Conservation (phyloP, 2,797 vertebrate genomes). For the Microctenopoma stevenorrisi region DNA sequence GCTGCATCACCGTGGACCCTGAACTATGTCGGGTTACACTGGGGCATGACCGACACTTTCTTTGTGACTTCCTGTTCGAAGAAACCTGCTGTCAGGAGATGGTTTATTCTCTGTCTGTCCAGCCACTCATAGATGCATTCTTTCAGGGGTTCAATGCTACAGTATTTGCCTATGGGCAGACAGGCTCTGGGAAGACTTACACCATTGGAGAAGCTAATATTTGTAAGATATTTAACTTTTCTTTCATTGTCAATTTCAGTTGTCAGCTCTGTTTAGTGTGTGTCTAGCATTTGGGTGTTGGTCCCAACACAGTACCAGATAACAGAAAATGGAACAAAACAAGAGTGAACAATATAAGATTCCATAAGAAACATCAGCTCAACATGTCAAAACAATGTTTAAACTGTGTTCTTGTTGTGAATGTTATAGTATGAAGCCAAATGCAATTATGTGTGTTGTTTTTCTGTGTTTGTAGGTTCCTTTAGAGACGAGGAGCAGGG, state of each 20-base stretch:
- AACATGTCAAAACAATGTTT: background rate
- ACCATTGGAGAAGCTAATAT: slow-evolving; percentile 95
- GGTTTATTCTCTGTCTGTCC: slow-evolving; percentile 89
- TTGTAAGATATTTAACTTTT: slow-evolving; percentile 87
- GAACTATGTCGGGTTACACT: slow-evolving; percentile 85
- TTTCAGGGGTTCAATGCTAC: slow-evolving; percentile 96
- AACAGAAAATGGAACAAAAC: background rate
- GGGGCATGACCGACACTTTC: slow-evolving; percentile 90
- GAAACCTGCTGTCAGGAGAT: slow-evolving; percentile 89
- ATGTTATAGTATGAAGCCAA: slow-evolving; percentile 1
- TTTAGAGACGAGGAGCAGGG: slow-evolving; percentile 95
- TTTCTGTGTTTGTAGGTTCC: slow-evolving; percentile 83
- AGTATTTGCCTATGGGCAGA: slow-evolving; percentile 96
- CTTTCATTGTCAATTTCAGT: background rate
- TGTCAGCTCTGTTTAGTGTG: background rate
- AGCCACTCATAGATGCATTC: slow-evolving; percentile 93
- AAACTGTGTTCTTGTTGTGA: background rate
- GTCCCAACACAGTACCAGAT: background rate
- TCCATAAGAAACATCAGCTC: background rate
- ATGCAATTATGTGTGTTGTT: background rate
- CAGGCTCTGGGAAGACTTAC: slow-evolving; percentile 96
- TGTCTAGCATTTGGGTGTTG: too few species aligned
- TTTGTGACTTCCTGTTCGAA: slow-evolving; percentile 89
- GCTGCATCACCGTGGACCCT: slow-evolving; percentile 87
- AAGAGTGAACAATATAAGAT: background rate